Conservation (phyloP, 2,888 invertebrate genomes). For the Idaea biselata region DNA sequence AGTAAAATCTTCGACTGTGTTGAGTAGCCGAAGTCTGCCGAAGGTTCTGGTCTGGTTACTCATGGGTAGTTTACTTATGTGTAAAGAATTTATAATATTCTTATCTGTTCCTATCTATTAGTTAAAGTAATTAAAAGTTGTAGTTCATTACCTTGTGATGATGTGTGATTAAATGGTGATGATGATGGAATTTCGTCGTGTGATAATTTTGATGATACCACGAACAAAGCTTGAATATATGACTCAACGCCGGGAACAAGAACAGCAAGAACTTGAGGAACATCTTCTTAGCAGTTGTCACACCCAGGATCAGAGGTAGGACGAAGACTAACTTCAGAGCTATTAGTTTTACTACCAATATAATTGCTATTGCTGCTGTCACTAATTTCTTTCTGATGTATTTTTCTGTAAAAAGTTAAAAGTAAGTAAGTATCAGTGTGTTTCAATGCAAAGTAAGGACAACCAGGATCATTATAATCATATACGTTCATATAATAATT, state of each 20-base stretch:
- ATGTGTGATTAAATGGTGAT: slow-evolving; percentile 90
- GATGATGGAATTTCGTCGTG: slow-evolving; percentile 89
- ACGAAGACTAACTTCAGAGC: slow-evolving; percentile 90
- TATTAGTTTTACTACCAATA: slow-evolving; percentile 89
- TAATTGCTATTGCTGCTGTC: slow-evolving; percentile 86
- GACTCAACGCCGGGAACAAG: slow-evolving; percentile 89
- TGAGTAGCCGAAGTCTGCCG: too few species aligned
- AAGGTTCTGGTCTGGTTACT: too few species aligned
- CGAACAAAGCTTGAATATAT: slow-evolving; percentile 91
- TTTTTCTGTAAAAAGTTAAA: slow-evolving; percentile 82
- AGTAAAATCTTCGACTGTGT: too few species aligned
- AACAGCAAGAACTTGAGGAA: slow-evolving; percentile 89
- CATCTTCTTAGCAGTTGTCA: slow-evolving; percentile 91
- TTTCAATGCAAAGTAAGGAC: not conserved
- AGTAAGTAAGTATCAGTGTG: not conserved
- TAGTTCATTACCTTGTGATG: slow-evolving; percentile 77
- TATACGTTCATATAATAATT: too few species aligned
- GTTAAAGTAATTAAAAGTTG: not conserved
- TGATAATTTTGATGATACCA: slow-evolving; percentile 88
- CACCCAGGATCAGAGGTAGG: slow-evolving; percentile 88
- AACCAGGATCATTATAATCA: not conserved
- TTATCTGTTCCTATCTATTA: too few species aligned
- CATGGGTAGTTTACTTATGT: too few species aligned
- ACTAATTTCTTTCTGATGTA: slow-evolving; percentile 87
- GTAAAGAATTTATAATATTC: too few species aligned